Percentiles rank a stretch among this genome's conserved stretches.
phyloP scores from a whole-genome alignment of 1,140 invertebrate species.

The Pemphigus obesinymphae region DNA sequence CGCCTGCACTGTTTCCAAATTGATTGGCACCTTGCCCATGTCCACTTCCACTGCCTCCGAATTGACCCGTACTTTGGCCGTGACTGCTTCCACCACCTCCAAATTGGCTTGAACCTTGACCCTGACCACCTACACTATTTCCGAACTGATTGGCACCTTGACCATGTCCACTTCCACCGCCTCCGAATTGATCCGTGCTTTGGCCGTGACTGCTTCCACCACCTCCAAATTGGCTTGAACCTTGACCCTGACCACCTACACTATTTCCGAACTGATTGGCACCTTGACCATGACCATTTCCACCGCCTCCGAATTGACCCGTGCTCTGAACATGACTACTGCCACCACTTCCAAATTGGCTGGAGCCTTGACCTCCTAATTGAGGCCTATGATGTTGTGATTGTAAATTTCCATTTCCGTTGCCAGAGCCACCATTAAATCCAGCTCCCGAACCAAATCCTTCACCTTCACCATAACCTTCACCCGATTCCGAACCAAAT shows the following conservation, averaged over 20 bases:
- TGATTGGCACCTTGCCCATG: too few species aligned
- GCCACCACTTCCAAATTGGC: background rate
- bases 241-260: too few species aligned
- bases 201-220: background rate
- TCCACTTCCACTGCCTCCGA: too few species aligned
- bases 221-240: background rate
- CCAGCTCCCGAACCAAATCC: constrained; percentile 3
- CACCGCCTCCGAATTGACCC: constrained; percentile 7
- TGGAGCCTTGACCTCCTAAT: background rate
- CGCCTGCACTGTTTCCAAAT: too few species aligned
- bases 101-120: too few species aligned
- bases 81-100: too few species aligned
- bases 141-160: too few species aligned
- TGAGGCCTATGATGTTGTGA: background rate
- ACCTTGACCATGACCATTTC: too few species aligned
- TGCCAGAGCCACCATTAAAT: constrained; percentile 23
- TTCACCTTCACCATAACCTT: constrained; percentile 2
- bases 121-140: too few species aligned
- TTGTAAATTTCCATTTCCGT: background rate
- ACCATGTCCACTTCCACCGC: constrained; percentile 12
- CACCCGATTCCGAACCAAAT: constrained; percentile 2
- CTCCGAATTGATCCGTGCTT: background rate
- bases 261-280: too few species aligned
- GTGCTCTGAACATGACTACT: background rate
- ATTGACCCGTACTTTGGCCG: too few species aligned